Percentiles rank a stretch among this genome's conserved stretches.
Conservation (phyloP, 2,113 vertebrate species). For the Cephalopholis sonnerati region DNA sequence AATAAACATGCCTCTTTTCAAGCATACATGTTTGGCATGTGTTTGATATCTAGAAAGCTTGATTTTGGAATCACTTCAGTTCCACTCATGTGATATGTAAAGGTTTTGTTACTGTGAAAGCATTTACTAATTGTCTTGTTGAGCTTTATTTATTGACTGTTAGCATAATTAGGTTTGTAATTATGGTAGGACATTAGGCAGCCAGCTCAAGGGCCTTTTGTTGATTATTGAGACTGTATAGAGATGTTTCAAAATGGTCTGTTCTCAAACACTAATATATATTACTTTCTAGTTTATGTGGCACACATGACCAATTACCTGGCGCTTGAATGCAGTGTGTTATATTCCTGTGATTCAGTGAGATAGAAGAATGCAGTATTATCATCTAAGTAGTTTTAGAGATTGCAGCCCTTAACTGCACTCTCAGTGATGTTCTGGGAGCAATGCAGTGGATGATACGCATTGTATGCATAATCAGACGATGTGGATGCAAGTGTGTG, state of each 20-base stretch:
- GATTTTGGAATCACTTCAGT: neutral
- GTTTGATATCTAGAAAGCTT: neutral
- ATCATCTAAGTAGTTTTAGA: neutral
- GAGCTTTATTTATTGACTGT: constrained; percentile 45
- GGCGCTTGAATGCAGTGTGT: constrained; percentile 1
- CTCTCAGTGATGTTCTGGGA: constrained; percentile 8
- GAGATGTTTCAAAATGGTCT: constrained; percentile 17
- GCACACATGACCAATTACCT: constrained; percentile 14
- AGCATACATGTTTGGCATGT: neutral
- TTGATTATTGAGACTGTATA: constrained; percentile 39
- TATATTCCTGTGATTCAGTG: neutral
- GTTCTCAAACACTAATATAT: constrained; percentile 22
- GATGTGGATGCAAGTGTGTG: neutral
- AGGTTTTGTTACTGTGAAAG: constrained; percentile 1
- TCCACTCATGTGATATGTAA: constrained; percentile 7
- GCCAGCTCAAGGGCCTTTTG: constrained; percentile 32
- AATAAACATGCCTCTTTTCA: neutral
- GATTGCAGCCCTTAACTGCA: constrained; percentile 2
- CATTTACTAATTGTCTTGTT: constrained; percentile 48
- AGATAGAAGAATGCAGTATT: neutral
- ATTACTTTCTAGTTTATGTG: constrained; percentile 16
- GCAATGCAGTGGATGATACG: constrained; percentile 11
- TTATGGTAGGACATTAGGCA: constrained; percentile 39
- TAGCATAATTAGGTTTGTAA: constrained; percentile 56
- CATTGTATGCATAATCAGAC: neutral